phyloP scores from a whole-genome alignment of 2,888 invertebrate species.

The Orchesella flavescens region DNA sequence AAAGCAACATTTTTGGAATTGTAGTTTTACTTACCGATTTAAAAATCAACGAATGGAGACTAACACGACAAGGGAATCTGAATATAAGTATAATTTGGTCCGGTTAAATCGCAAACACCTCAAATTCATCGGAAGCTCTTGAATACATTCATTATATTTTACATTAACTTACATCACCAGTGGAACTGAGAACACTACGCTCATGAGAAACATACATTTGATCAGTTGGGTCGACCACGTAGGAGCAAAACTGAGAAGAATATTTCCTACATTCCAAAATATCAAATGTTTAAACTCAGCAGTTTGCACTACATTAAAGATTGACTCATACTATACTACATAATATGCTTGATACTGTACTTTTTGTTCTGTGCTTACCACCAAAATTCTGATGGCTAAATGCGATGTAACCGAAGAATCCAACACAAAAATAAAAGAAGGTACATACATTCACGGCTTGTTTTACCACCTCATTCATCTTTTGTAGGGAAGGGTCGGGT shows the following conservation, averaged over 20 bases:
- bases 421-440: conserved; percentile 90
- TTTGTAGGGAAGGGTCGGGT: conserved; percentile 89
- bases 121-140: too few species aligned
- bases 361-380: too few species aligned
- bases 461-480: conserved; percentile 90
- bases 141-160: too few species aligned
- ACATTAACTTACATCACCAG: conserved; percentile 81
- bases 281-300: not conserved
- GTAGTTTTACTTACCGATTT: conserved; percentile 80
- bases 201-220: conserved; percentile 94
- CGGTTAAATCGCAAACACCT: too few species aligned
- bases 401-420: conserved; percentile 94
- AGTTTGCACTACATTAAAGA: too few species aligned
- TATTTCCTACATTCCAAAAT: conserved; percentile 82
- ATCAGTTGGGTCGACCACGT: conserved; percentile 89
- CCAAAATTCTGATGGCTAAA: conserved; percentile 86
- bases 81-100: not conserved
- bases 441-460: conserved; percentile 94
- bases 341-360: too few species aligned
- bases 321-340: too few species aligned
- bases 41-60: conserved; percentile 92
- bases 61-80: conserved; percentile 92
- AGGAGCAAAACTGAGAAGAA: conserved; percentile 88
- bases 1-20: not conserved
- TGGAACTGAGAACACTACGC: conserved; percentile 96